These are phyloP conservation scores for Prenolepis imparis DNA, from an alignment of 2,888 invertebrate genomes.

Conservation along the genomic window DNA sequence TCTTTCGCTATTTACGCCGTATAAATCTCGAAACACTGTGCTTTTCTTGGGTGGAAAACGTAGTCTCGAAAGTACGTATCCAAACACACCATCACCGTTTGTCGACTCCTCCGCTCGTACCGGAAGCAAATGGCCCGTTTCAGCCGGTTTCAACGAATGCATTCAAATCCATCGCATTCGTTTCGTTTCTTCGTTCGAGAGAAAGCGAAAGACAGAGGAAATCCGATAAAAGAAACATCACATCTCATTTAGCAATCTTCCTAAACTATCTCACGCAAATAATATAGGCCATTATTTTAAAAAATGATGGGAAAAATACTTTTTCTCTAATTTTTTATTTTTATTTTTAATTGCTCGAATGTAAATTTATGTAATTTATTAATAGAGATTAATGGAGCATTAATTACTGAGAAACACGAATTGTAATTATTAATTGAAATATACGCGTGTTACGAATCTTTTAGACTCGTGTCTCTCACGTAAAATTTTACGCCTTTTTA, in stretches of 20 bases:
- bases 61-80: slow-evolving; percentile 53
- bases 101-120: slow-evolving; percentile 19
- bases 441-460: not conserved
- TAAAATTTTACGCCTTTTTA: slow-evolving; percentile 14
- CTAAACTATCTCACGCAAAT: not conserved
- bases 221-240: not conserved
- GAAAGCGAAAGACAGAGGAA: not conserved
- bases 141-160: not conserved
- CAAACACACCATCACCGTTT: slow-evolving; percentile 58
- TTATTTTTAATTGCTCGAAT: not conserved
- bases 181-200: not conserved
- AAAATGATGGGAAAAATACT: not conserved
- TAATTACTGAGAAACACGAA: not conserved
- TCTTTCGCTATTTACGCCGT: slow-evolving; percentile 56
- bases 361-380: slow-evolving; percentile 5
- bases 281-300: not conserved
- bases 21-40: slow-evolving; percentile 52
- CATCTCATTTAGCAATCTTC: not conserved
- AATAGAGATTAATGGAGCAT: not conserved
- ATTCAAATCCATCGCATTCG: slow-evolving; percentile 14
- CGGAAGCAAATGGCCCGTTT: slow-evolving; percentile 16
- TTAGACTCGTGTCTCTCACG: not conserved
- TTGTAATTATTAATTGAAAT: not conserved
- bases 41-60: slow-evolving; percentile 47
- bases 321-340: not conserved